Base-by-base conservation (phyloP, 2,113 vertebrate genomes). In the Gnathonemus longibarbis region DNA sequence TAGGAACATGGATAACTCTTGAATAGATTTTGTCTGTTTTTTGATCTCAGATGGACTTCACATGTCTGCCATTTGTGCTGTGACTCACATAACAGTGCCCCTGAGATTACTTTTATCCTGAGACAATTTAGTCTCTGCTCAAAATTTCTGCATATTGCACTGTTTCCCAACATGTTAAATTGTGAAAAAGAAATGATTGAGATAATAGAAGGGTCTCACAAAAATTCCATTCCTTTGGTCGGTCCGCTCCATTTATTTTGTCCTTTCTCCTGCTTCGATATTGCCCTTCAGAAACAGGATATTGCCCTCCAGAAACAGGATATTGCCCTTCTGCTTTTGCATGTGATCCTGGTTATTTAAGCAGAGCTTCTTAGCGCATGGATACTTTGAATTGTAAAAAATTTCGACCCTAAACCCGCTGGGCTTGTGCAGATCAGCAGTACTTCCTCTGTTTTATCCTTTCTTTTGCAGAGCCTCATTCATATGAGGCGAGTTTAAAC, bases 31-130 rank as follows among this genome's bases (percentile, higher is more conserved):
- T 92, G 94, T 95, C 94, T 94, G 94, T 92, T 95, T 95, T 94
- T 95, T 93, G 92, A 94, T 94, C 95, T 93, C 94, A 58, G 95
- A 95, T 94, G 93, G 92, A 95, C 93, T 93, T 95, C 90, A 93
- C 92, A 94, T 93, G 94, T 93, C 93, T 90, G 92, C 92, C 91
- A 93, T 93, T 94, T 93, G 93, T 94, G 93, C 91, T 90, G 70
- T 94, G 92, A 93, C 93, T 88, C 91, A 94, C 91, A 92, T 93
- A 93, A 92, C 94, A 89, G 74, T 80, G 91, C 92, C 91, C 91
- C 88, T 85, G 77, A 90, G 91, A 85, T 86, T 92, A 90, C 95
- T 93, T 94, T 94, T 91, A 91, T 92, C 91, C 90, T 93, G 91
- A 92, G 92, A 94, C 90, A 93, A 93, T 91, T 94, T 95, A 91